Conservation (phyloP, 2,888 invertebrate genomes). For the Serrognathus titanus region DNA sequence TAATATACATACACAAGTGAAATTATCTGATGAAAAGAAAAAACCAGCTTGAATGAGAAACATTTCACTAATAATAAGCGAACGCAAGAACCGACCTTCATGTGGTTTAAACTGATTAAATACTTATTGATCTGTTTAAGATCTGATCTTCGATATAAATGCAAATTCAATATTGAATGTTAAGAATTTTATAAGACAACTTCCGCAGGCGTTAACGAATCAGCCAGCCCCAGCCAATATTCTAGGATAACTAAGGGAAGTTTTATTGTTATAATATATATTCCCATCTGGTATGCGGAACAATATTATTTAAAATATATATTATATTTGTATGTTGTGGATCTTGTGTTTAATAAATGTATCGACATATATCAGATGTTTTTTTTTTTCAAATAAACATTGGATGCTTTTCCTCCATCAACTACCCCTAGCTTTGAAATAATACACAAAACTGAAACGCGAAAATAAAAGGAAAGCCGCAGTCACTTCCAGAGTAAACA, state of each 20-base stretch:
- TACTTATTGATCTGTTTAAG: slow-evolving; percentile 6
- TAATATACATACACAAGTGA: too few relatives aligned
- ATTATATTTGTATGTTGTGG: slow-evolving; percentile 48
- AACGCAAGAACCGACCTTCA: too few relatives aligned
- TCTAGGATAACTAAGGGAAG: slow-evolving; percentile 28
- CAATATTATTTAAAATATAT: slow-evolving; percentile 40
- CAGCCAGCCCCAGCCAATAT: slow-evolving; percentile 21
- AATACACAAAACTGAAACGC: not conserved
- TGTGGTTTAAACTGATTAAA: not conserved
- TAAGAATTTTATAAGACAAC: slow-evolving; percentile 1
- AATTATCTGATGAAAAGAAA: too few relatives aligned
- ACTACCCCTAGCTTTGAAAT: not conserved
- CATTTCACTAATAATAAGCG: too few relatives aligned
- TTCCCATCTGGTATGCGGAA: slow-evolving; percentile 51
- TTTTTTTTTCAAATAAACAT: not conserved
- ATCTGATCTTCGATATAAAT: slow-evolving; percentile 7
- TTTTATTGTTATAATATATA: slow-evolving; percentile 39
- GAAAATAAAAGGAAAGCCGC: not conserved
- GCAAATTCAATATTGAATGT: slow-evolving; percentile 10
- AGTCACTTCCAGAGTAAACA: not conserved
- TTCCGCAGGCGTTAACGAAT: slow-evolving; percentile 13
- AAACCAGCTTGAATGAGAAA: too few relatives aligned
- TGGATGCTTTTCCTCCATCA: not conserved
- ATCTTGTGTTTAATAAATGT: slow-evolving; percentile 45
- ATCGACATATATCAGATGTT: slow-evolving; percentile 16